Evolutionary conservation across 2,113 vertebrate species (phyloP), one percentile per base, ranked within the genome.

Genomic region (Pyrgilauda ruficollis): DNA sequence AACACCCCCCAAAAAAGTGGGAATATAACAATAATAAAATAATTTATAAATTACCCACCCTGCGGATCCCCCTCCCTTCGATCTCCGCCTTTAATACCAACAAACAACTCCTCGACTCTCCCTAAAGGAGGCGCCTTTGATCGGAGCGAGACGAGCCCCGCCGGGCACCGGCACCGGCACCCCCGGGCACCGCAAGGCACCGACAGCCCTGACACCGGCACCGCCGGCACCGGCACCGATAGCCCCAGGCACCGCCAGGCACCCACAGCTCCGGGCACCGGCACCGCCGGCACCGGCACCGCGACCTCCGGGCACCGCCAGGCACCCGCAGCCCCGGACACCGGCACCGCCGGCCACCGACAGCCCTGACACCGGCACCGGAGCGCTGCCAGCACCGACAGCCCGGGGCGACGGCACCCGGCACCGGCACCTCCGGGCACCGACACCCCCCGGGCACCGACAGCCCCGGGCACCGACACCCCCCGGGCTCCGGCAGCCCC

Each of bases 121-220:
- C 87, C 94, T 73, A 89, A 94, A 94, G 92, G 92, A 95, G 94
- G 87, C 63, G 92, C 81, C 92, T 94, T 89, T 89, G 94, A 91
- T 77, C 84, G 82, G 67, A 93, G 92, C 21, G 58, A 84, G 77
- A 33, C 33, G 53, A 91, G 67, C 66, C 66, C 83, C 89, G 39
- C 52, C 53, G 70, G 92, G 77, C 70, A 88, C 66, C 41, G 56
- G 53, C 49, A 75, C 44, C 35, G 27, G 9, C 47, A 62, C 9
- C 69, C 14, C 47, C 21, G n/a, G 9, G 53, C 69, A 62, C 16
- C 7, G 41, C 9, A 52, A 10, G 6, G 50, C 56, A 58, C 17
- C 11, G 39, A 41, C 39, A 41, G 11, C 39, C 11, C 39, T 13
- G 24, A 13, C 21, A 55, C 18, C 10, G 44, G 9, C 24, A 13